Evolutionary conservation across 2,113 vertebrate genomes (phyloP).

Genomic region (Forbesichthys papilliferus): DNA sequence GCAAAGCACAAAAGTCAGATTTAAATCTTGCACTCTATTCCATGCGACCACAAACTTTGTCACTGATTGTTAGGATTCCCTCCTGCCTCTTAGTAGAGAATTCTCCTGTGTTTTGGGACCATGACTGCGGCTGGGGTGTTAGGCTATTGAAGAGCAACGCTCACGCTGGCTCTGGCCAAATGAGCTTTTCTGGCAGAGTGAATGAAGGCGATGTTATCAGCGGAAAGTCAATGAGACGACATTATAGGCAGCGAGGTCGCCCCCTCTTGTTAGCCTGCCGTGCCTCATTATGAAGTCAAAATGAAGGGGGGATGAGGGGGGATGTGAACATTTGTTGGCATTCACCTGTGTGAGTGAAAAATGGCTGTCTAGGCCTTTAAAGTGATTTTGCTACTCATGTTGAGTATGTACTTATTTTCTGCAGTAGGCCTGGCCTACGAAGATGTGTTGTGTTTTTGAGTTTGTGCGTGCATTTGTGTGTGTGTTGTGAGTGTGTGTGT

Average conservation of each 20-base stretch:
- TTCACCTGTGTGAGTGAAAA: background rate
- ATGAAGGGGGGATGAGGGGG: too few relatives aligned
- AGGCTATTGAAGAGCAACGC: slow-evolving; percentile 27
- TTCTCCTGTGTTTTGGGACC: slow-evolving; percentile 26
- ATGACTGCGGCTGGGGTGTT: slow-evolving; percentile 34
- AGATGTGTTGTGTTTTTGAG: background rate
- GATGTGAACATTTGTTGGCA: background rate
- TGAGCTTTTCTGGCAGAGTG: slow-evolving; percentile 32
- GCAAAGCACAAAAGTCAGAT: slow-evolving; percentile 1
- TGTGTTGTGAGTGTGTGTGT: background rate
- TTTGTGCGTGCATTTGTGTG: background rate
- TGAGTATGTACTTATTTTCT: background rate
- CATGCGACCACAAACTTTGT: slow-evolving; percentile 24
- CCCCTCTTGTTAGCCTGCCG: slow-evolving; percentile 1
- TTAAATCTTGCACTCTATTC: slow-evolving; percentile 21
- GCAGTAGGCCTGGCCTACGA: background rate
- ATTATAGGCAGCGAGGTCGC: background rate
- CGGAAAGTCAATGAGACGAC: slow-evolving; percentile 42
- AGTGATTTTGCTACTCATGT: too few relatives aligned
- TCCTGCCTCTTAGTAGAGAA: slow-evolving; percentile 17
- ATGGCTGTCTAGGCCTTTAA: too few relatives aligned
- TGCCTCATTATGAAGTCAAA: slow-evolving; percentile 15
- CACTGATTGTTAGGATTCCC: slow-evolving; percentile 32
- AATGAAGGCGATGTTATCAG: slow-evolving; percentile 37
- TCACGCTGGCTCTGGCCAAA: slow-evolving; percentile 18